Evolutionary conservation across 2,113 vertebrate genomes (phyloP).

Genomic region (Struthio camelus): DNA sequence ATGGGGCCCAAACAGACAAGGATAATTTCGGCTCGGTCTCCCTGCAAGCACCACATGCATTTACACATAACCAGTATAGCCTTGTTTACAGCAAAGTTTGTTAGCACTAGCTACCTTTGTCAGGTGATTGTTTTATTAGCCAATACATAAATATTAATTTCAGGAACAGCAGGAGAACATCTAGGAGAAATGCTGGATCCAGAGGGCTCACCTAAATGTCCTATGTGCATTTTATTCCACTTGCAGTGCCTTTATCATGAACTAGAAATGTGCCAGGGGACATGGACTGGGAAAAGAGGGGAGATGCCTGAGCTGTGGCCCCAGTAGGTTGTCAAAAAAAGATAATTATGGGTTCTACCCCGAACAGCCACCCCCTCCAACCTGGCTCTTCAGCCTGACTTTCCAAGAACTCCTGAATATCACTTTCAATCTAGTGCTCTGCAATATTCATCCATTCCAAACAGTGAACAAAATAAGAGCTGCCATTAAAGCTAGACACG

Average conservation of each 20-base stretch:
- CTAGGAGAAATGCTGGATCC: neutral
- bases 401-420: neutral
- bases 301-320: neutral
- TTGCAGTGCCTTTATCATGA: neutral
- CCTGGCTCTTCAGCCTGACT: neutral
- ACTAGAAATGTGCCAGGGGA: neutral
- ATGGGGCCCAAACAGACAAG: neutral
- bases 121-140: neutral
- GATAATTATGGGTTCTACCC: neutral
- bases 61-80: neutral
- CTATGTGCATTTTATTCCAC: accelerated
- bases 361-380: neutral
- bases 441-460: neutral
- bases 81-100: neutral
- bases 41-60: accelerated
- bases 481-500: accelerated
- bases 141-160: neutral
- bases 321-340: neutral
- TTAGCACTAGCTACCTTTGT: neutral
- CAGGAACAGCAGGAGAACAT: neutral
- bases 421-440: neutral
- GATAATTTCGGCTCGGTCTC: neutral
- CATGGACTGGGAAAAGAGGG: neutral
- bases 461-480: accelerated
- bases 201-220: neutral